Evolutionary conservation across 1,140 invertebrate species (phyloP).

Genomic region (Solenopsis invicta): DNA sequence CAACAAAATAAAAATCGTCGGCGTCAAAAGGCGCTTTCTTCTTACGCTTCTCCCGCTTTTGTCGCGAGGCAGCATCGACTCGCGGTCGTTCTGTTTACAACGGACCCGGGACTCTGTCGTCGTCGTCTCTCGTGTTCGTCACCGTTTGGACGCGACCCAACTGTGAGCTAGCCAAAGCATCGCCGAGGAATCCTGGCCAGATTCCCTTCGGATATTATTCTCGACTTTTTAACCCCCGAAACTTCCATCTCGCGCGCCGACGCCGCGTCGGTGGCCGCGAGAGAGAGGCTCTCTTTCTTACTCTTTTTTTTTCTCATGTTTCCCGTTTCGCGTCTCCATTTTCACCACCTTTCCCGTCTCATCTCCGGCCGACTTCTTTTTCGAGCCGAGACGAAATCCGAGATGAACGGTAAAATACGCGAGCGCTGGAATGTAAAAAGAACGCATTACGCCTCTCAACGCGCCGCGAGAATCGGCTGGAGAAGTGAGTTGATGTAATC

Average conservation of each 20-base stretch:
- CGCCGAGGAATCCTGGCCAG: conserved; percentile 82
- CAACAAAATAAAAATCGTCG: background rate
- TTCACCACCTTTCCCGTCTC: conserved; percentile 29
- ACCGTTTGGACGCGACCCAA: conserved; percentile 82
- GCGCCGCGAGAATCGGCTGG: background rate
- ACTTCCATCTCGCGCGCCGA: conserved; percentile 58
- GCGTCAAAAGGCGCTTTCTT: background rate
- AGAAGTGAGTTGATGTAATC: conserved; percentile 44
- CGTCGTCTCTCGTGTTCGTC: conserved; percentile 79
- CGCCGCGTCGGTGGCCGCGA: background rate
- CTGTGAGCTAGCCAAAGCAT: conserved; percentile 75
- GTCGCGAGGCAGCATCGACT: conserved; percentile 50
- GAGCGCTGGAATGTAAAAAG: conserved; percentile 41
- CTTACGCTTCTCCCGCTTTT: conserved; percentile 10
- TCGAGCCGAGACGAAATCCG: conserved; percentile 54
- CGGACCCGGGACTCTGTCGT: conserved; percentile 38
- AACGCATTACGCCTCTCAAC: conserved; percentile 45
- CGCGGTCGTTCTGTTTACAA: conserved; percentile 67
- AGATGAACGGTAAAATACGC: conserved; percentile 38
- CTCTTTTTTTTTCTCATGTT: too few relatives aligned
- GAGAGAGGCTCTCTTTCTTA: background rate
- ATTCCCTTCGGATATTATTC: conserved; percentile 74
- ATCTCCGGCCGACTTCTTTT: conserved; percentile 37
- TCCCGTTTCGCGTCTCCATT: conserved; percentile 6
- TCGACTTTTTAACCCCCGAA: conserved; percentile 72